phyloP scores from a whole-genome alignment of 53 echinoderm and acorn worm species.

The Henricia sp. region DNA sequence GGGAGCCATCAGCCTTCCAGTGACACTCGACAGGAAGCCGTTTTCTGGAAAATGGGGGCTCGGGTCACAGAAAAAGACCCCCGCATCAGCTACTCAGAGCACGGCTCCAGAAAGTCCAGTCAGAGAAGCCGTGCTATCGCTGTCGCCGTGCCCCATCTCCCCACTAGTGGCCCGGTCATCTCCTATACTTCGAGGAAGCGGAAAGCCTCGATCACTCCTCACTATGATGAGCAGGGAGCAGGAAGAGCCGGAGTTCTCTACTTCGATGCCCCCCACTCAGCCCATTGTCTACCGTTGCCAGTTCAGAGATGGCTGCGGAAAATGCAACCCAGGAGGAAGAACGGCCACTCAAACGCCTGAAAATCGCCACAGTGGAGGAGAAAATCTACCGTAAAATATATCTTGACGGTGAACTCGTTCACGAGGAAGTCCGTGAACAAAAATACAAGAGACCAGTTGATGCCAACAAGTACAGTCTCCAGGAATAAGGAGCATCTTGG shows the following conservation, averaged over 20 bases:
- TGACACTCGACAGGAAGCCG: neutral
- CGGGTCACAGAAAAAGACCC: neutral
- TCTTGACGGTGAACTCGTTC: neutral
- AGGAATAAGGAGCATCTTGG: too few species aligned
- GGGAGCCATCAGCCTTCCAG: neutral
- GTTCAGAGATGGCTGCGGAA: neutral
- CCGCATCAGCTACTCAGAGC: too few species aligned
- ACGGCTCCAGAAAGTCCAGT: neutral
- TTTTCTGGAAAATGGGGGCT: neutral
- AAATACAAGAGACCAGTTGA: neutral
- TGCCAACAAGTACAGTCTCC: constrained; percentile 3
- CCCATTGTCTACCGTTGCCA: neutral
- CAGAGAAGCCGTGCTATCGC: neutral
- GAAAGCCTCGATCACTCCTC: neutral
- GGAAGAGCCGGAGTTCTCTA: neutral
- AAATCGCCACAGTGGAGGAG: neutral
- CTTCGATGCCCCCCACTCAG: neutral
- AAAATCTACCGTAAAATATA: neutral
- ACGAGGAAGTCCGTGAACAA: neutral
- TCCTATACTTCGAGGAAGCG: neutral
- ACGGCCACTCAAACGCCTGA: neutral
- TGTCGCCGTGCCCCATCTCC: neutral
- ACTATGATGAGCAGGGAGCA: neutral
- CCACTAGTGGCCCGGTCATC: neutral
- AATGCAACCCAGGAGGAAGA: neutral